Evolutionary conservation across 2,888 invertebrate genomes (phyloP).

Genomic region (Microchrysa polita): DNA sequence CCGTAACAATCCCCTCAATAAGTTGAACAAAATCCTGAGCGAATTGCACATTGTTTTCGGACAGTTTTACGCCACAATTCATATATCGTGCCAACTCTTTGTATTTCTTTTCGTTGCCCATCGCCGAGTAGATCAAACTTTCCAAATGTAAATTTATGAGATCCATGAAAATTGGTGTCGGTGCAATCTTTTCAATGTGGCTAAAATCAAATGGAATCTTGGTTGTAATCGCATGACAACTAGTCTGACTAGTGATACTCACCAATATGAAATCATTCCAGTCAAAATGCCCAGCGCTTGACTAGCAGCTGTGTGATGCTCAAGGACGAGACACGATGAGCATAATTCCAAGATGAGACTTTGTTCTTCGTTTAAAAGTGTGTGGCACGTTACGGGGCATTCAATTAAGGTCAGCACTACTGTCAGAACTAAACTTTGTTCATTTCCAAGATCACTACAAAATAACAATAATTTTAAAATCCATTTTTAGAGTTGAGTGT

Average conservation of each 20-base stretch:
- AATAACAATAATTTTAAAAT: neutral
- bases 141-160: conserved; percentile 62
- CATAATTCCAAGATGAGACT: conserved; percentile 59
- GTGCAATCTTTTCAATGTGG: conserved; percentile 52
- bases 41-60: conserved; percentile 71
- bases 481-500: conserved; percentile 1
- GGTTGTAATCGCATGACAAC: neutral
- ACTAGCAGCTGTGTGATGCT: conserved; percentile 61
- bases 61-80: conserved; percentile 77
- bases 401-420: conserved; percentile 62
- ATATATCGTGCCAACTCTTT: conserved; percentile 61
- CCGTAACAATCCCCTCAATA: conserved; percentile 66
- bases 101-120: conserved; percentile 58
- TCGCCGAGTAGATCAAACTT: conserved; percentile 61
- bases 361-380: conserved; percentile 60
- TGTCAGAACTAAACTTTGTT: conserved; percentile 61
- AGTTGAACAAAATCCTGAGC: conserved; percentile 73
- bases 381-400: conserved; percentile 62
- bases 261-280: conserved; percentile 55
- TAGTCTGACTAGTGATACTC: neutral
- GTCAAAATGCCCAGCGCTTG: conserved; percentile 62
- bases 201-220: conserved; percentile 30
- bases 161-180: conserved; percentile 58
- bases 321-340: conserved; percentile 60
- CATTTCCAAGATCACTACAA: conserved; percentile 56